Base-by-base conservation (phyloP, 2,797 vertebrate species). In the Pteropus rufus region DNA sequence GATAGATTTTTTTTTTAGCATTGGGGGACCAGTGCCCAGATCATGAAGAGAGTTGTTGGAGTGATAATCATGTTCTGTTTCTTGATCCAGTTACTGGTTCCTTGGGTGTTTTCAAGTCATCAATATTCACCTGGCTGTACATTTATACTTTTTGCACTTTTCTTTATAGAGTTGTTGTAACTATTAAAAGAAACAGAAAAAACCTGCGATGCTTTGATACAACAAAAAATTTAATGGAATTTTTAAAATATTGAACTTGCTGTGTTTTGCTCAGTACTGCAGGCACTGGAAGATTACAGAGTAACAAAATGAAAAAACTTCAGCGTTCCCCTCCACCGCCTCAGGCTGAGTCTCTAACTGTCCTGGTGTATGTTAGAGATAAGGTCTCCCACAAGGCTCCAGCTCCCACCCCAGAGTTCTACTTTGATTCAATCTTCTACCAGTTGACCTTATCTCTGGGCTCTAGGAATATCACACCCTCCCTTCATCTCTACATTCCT, bases 271-370 rank as follows among this genome's bases (percentile, higher is more conserved):
- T 54, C 18, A 31, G 44, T 79, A 41, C 10, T 70, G 5, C 31
- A 56, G 64, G 41, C 18, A 36, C 31, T 36, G 46, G 19, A 41
- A 56, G 77, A 72, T 39, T 46, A 24, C 24, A 86, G 21, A 44
- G 9, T 58, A 12, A 87, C 49, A 87, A 87, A 18, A 29, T 82
- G 54, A 19, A 73, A 29, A 72, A 94, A 56, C 56, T 56, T 56
- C 23, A 26, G 39, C 31, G 1, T 8, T 7, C 19, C 3, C 5
- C 10, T 29, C 11, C 1, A 11, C 11, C 12, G 18, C 76, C n/a
- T 26, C 58, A 60, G 26, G 0, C 24, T 14, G 9, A 5, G 1
- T 36, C 3, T 87, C 49, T 31, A 15, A 11, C 58, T 34, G 26
- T 29, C 21, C 6, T 24, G 8, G 26, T 36, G 10, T 36, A 18